Percentiles rank a stretch among this genome's conserved stretches.
These are phyloP conservation scores for Anolis apletophallus DNA, from an alignment of 2,797 vertebrate genomes.

Conservation along the genomic window DNA sequence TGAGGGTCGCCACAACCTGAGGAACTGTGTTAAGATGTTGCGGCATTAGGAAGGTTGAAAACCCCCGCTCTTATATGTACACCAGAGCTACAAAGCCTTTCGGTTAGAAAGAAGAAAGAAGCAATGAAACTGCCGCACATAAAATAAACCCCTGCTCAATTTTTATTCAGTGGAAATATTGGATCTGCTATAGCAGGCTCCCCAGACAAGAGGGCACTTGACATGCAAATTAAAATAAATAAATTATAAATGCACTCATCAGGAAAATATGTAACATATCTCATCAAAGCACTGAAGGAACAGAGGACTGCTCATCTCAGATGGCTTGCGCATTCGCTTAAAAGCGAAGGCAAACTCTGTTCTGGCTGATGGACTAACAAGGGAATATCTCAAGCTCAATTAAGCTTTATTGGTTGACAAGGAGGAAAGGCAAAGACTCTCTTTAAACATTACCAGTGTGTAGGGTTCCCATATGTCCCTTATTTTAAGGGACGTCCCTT, in stretches of 20 bases:
- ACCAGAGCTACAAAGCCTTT: not conserved
- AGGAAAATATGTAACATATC: conserved; percentile 51
- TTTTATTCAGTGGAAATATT: conserved; percentile 51
- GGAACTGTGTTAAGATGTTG: no score
- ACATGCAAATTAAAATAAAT: conserved; percentile 50
- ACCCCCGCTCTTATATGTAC: not conserved
- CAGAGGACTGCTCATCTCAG: conserved; percentile 53
- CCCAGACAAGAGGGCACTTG: conserved; percentile 39
- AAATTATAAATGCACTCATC: conserved; percentile 49
- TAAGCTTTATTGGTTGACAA: conserved; percentile 52
- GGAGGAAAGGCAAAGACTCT: conserved; percentile 45
- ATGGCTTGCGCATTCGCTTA: conserved; percentile 43
- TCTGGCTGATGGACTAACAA: conserved; percentile 64
- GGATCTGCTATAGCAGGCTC: conserved; percentile 24
- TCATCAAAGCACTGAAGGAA: conserved; percentile 54
- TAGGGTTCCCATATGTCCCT: no score
- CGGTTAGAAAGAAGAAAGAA: conserved; percentile 25
- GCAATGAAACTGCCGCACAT: conserved; percentile 36
- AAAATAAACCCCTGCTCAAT: conserved; percentile 53
- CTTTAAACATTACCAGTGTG: not conserved
- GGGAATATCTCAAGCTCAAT: conserved; percentile 65
- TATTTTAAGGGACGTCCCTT: no score
- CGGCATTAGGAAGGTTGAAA: no score
- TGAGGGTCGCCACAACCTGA: no score
- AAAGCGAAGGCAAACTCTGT: conserved; percentile 48